Conservation (phyloP, 2,888 invertebrate genomes). For the Thymelicus acteon region DNA sequence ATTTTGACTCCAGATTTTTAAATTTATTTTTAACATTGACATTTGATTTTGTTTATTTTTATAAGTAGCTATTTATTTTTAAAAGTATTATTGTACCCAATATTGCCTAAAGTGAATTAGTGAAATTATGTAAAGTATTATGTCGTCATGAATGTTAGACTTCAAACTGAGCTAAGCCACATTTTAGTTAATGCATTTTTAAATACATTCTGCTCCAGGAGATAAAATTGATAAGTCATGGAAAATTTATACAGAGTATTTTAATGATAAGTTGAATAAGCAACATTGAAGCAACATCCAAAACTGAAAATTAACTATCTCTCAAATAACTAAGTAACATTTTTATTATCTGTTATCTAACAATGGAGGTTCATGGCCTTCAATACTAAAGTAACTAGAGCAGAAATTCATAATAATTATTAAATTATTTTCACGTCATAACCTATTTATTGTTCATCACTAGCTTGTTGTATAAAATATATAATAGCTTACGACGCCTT, state of each 20-base stretch:
- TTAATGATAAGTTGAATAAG: no score
- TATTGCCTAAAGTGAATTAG: constrained; percentile 21
- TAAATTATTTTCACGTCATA: constrained; percentile 41
- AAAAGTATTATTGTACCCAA: constrained; percentile 16
- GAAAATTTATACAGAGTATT: background rate
- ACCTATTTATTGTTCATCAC: constrained; percentile 44
- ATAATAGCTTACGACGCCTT: constrained; percentile 40
- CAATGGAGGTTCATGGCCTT: background rate
- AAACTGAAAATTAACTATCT: no score
- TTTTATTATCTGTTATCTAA: background rate
- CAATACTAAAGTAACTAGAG: constrained; percentile 2
- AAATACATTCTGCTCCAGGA: constrained; percentile 24
- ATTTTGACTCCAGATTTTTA: background rate
- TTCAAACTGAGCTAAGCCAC: background rate
- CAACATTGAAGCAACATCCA: no score
- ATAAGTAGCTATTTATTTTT: background rate
- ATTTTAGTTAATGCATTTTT: constrained; percentile 25
- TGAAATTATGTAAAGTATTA: constrained; percentile 43
- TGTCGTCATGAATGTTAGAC: constrained; percentile 17
- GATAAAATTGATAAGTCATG: background rate
- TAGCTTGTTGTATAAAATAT: constrained; percentile 33
- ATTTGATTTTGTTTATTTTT: constrained; percentile 6
- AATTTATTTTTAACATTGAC: constrained; percentile 11
- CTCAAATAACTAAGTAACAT: background rate
- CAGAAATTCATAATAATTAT: constrained; percentile 1